Evolutionary conservation across 2,888 invertebrate genomes (phyloP).

Genomic region (Tuberolachnus salignus): DNA sequence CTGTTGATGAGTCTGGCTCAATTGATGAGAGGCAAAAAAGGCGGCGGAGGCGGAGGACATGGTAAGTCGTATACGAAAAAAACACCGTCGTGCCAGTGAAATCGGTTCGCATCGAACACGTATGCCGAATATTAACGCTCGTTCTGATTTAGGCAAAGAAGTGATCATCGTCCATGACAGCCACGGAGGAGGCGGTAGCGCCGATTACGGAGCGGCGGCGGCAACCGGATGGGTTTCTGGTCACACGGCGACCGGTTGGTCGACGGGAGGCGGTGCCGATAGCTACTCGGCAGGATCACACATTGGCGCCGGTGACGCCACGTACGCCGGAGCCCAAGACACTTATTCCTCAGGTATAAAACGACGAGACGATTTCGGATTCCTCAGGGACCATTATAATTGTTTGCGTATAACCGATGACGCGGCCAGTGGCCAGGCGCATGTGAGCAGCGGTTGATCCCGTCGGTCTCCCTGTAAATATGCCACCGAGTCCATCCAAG

Average conservation of each 20-base stretch:
- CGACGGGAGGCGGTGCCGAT: conserved; percentile 62
- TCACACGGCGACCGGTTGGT: conserved; percentile 47
- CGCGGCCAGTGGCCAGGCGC: too few relatives aligned
- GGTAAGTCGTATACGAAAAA: conserved; percentile 7
- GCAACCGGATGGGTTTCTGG: conserved; percentile 57
- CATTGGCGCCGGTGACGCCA: conserved; percentile 65
- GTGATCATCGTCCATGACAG: conserved; percentile 60
- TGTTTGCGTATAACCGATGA: neutral
- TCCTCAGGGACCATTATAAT: neutral
- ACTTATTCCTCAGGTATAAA: conserved; percentile 52
- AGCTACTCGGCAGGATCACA: conserved; percentile 61
- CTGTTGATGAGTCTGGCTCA: conserved; percentile 60
- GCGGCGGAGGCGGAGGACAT: conserved; percentile 58
- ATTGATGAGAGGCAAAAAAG: conserved; percentile 59
- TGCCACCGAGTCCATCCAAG: too few relatives aligned
- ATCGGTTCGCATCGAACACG: neutral
- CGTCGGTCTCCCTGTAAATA: too few relatives aligned
- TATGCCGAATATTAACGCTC: neutral
- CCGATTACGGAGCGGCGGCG: conserved; percentile 56
- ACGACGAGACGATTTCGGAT: neutral
- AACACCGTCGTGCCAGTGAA: neutral
- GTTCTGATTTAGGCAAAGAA: conserved; percentile 58
- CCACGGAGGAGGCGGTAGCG: conserved; percentile 58
- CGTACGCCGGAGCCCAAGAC: conserved; percentile 59
- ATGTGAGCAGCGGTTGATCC: too few relatives aligned